Evolutionary conservation across 2,113 vertebrate genomes (phyloP).

Genomic region (Cryptotis parvus): DNA sequence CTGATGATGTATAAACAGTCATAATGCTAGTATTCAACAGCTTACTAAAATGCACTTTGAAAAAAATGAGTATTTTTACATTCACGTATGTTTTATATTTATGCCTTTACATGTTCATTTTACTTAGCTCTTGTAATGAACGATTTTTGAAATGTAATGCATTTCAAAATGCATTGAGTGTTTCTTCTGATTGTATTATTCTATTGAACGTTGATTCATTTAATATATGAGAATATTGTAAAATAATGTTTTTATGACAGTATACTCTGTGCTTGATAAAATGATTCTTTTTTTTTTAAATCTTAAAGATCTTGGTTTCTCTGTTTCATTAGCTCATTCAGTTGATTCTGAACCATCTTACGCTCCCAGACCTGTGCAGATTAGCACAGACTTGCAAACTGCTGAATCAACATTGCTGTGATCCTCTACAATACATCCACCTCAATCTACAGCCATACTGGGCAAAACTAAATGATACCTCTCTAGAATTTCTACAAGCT

Average conservation of each 20-base stretch:
- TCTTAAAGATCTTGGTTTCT: constrained; percentile 70
- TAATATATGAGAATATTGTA: neutral
- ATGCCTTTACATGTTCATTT: too few species aligned
- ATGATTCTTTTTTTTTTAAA: constrained; percentile 50
- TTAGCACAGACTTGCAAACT: constrained; percentile 98
- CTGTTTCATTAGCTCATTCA: constrained; percentile 94
- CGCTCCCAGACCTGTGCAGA: constrained; percentile 96
- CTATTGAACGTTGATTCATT: constrained; percentile 15
- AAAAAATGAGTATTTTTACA: neutral
- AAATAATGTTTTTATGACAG: constrained; percentile 33
- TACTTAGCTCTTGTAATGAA: neutral
- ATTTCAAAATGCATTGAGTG: too few species aligned
- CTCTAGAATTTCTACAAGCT: constrained; percentile 94
- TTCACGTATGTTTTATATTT: too few species aligned
- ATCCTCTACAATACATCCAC: constrained; percentile 97
- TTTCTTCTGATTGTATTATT: constrained; percentile 60
- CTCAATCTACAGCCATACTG: constrained; percentile 99
- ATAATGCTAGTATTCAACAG: constrained; percentile 16
- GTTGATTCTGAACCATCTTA: constrained; percentile 97
- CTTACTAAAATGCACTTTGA: neutral
- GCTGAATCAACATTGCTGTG: constrained; percentile 97
- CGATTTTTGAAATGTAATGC: constrained; percentile 4
- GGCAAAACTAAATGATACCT: constrained; percentile 94
- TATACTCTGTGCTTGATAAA: constrained; percentile 22
- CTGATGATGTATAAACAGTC: neutral